A percentile compares a stretch with the other conserved stretches of the same genome.
These are phyloP conservation scores for Sylvilagus floridanus DNA, from an alignment of 2,797 vertebrate genomes.

Conservation along the genomic window DNA sequence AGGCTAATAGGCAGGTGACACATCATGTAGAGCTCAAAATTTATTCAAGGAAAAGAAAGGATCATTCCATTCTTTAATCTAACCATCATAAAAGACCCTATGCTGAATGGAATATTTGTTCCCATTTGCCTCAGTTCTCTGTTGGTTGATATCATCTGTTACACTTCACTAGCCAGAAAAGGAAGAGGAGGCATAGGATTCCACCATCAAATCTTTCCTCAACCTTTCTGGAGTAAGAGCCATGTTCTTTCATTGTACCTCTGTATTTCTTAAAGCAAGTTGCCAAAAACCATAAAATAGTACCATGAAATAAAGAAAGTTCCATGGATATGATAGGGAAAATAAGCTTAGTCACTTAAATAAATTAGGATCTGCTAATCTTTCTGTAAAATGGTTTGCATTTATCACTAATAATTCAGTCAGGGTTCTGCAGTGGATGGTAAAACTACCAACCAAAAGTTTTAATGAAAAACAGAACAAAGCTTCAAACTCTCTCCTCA, in stretches of 20 bases:
- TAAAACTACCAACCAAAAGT: neutral
- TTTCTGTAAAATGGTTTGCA: conserved; percentile 21
- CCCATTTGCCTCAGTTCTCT: neutral
- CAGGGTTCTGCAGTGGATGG: neutral
- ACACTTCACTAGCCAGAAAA: neutral
- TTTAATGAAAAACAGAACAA: neutral
- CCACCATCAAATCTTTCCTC: neutral
- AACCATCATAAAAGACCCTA: neutral
- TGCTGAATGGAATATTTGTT: neutral
- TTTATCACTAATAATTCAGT: neutral
- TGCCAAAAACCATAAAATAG: neutral
- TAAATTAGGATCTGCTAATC: neutral
- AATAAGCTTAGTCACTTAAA: neutral
- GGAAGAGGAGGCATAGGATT: neutral
- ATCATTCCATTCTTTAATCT: neutral
- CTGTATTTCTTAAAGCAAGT: conserved; percentile 28
- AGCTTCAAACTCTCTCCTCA: neutral
- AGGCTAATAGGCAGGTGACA: neutral
- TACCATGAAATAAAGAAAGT: conserved; percentile 9
- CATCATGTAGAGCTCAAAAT: neutral
- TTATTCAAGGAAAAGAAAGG: neutral
- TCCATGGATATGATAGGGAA: neutral
- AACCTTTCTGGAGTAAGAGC: neutral
- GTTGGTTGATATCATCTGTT: neutral
- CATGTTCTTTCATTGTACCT: neutral